These are phyloP conservation scores for Harpagifer antarcticus DNA, from an alignment of 2,797 vertebrate genomes.

Conservation along the genomic window DNA sequence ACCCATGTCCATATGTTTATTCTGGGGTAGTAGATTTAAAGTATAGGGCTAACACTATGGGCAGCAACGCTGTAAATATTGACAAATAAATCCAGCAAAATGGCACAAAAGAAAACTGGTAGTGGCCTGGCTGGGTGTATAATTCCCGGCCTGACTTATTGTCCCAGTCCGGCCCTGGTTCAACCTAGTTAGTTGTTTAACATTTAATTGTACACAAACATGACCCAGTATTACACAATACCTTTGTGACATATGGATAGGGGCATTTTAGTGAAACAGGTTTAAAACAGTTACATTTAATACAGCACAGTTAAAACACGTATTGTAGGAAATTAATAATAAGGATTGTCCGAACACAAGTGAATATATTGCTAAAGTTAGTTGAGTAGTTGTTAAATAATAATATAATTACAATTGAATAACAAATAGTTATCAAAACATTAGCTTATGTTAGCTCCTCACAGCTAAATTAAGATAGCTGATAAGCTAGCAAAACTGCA, in stretches of 20 bases:
- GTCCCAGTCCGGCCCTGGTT: neutral
- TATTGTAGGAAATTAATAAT: neutral
- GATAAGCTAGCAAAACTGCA: neutral
- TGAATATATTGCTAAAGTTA: neutral
- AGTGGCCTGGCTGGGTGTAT: no score
- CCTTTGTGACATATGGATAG: neutral
- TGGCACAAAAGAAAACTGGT: no score
- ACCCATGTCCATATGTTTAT: no score
- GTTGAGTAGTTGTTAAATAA: neutral
- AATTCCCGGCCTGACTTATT: no score
- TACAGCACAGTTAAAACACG: neutral
- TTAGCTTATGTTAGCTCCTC: neutral
- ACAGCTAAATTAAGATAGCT: neutral
- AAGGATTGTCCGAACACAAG: neutral
- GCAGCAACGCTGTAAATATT: no score
- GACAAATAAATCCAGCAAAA: no score
- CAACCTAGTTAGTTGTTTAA: neutral
- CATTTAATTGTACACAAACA: neutral
- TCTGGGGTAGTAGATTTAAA: no score
- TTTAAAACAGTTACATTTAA: neutral
- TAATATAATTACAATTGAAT: neutral
- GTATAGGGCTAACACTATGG: no score
- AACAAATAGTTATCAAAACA: neutral
- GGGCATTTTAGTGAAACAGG: neutral
- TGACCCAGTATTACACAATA: neutral